These are phyloP conservation scores for Potamarius usumacintae DNA, from an alignment of 2,113 vertebrate genomes.

Conservation along the genomic window DNA sequence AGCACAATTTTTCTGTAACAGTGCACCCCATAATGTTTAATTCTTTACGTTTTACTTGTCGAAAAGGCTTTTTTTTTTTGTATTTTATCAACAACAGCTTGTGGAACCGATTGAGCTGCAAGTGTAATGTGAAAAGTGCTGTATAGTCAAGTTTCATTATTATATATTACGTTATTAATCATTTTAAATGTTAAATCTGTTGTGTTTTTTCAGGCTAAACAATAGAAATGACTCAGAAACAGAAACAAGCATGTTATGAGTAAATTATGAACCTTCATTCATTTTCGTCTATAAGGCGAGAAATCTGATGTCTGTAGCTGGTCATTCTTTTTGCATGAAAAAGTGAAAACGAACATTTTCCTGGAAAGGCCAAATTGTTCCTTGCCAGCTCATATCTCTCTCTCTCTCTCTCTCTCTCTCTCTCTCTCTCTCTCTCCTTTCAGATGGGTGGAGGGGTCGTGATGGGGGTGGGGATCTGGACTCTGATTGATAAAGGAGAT, in stretches of 20 bases:
- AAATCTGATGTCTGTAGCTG: neutral
- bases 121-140: neutral
- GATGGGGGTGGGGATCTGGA: constrained; percentile 82
- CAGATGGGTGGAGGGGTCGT: constrained; percentile 79
- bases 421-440: constrained; percentile 32
- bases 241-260: neutral
- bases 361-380: neutral
- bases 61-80: neutral
- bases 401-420: constrained; percentile 38
- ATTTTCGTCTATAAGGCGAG: neutral
- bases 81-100: neutral
- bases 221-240: neutral
- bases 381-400: neutral
- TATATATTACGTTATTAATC: neutral
- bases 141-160: neutral
- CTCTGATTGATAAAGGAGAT: constrained; percentile 80
- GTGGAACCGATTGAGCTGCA: neutral
- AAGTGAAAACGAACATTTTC: neutral
- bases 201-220: neutral
- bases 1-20: neutral
- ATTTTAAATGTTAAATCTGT: neutral
- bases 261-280: neutral
- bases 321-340: neutral
- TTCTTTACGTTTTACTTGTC: neutral
- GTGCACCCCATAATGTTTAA: neutral